Conservation (phyloP, 1,140 invertebrate genomes). For the Antheraea pernyi region DNA sequence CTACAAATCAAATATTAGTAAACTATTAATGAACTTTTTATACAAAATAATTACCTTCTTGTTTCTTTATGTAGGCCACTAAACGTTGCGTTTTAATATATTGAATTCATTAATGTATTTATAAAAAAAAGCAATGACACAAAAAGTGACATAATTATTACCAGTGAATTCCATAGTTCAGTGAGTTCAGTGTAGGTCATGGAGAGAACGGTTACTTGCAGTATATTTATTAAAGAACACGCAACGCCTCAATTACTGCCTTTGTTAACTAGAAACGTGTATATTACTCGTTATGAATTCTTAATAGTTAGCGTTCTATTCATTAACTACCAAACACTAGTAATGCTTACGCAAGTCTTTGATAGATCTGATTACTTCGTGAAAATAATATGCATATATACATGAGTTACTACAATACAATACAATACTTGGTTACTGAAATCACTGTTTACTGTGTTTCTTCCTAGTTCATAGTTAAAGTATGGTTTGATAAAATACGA, state of each 20-base stretch:
- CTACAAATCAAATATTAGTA: no score
- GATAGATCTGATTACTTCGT: not conserved
- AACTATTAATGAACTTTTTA: no score
- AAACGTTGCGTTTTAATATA: no score
- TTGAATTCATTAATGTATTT: no score
- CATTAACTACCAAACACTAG: not conserved
- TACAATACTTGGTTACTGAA: no score
- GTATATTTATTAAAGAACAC: slow-evolving; percentile 10
- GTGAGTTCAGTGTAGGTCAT: slow-evolving; percentile 15
- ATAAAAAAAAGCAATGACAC: no score
- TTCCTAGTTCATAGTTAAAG: no score
- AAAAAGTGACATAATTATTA: not conserved
- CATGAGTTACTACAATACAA: not conserved
- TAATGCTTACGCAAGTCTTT: not conserved
- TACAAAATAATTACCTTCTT: no score
- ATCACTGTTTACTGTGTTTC: no score
- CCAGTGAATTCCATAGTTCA: slow-evolving; percentile 5
- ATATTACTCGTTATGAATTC: not conserved
- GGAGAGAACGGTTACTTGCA: slow-evolving; percentile 3
- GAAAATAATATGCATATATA: not conserved
- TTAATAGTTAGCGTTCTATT: not conserved
- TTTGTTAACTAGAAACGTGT: not conserved
- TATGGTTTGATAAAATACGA: not conserved
- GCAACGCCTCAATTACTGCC: slow-evolving; percentile 6
- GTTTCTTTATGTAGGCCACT: no score